Conservation (phyloP, 2,888 invertebrate species). For the Phalera bucephala region DNA sequence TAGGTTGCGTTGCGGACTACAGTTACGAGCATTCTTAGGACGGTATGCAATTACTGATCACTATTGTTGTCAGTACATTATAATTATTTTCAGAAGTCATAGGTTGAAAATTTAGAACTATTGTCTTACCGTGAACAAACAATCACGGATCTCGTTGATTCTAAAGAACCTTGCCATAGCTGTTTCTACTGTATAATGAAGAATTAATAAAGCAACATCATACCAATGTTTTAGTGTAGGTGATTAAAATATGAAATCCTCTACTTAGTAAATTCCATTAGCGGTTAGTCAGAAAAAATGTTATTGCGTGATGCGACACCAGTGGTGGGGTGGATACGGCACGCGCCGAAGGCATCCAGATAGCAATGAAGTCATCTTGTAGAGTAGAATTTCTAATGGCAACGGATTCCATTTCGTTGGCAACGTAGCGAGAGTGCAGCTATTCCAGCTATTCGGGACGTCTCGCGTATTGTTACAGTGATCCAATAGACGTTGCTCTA, state of each 20-base stretch:
- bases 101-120: slow-evolving; percentile 37
- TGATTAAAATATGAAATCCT: no score
- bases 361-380: slow-evolving; percentile 74
- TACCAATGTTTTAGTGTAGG: no score
- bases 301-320: slow-evolving; percentile 48
- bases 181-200: no score
- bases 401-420: slow-evolving; percentile 79
- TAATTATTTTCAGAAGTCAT: slow-evolving; percentile 46
- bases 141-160: no score
- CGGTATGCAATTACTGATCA: slow-evolving; percentile 63
- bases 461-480: slow-evolving; percentile 54
- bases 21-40: slow-evolving; percentile 70
- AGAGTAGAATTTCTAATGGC: slow-evolving; percentile 76
- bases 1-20: slow-evolving; percentile 79
- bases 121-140: no score
- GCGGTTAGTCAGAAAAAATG: slow-evolving; percentile 38
- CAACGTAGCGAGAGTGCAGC: slow-evolving; percentile 70
- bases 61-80: slow-evolving; percentile 60
- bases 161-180: no score
- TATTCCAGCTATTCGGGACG: slow-evolving; percentile 70
- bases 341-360: slow-evolving; percentile 60
- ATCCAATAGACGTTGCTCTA: slow-evolving; percentile 37
- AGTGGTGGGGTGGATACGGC: slow-evolving; percentile 34
- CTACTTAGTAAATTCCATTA: slow-evolving; percentile 37
- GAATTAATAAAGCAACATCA: no score